A percentile compares a stretch with the other conserved stretches of the same genome.
phyloP scores from a whole-genome alignment of 2,113 vertebrate species.

The Neodontobutis hainanensis region DNA sequence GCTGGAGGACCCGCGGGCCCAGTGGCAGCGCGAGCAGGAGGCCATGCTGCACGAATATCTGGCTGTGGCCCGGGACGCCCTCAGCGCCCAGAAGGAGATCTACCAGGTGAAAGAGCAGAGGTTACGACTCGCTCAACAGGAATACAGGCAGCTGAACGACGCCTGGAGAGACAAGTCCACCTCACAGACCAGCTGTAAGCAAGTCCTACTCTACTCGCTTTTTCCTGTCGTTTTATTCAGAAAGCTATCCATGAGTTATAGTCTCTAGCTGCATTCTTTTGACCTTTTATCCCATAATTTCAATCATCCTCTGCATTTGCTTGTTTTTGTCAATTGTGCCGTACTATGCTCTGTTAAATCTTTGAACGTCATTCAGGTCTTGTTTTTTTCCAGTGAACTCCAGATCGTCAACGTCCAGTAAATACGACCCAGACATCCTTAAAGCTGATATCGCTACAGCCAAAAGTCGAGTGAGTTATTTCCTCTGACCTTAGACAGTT shows the following conservation, averaged over 20 bases:
- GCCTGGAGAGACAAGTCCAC: conserved; percentile 92
- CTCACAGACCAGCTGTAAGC: conserved; percentile 96
- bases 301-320: no score
- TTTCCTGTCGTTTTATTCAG: no score
- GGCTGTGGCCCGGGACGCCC: conserved; percentile 89
- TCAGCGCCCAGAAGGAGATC: conserved; percentile 95
- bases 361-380: background rate
- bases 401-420: conserved; percentile 93
- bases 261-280: no score
- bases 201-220: background rate
- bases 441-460: conserved; percentile 97
- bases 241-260: no score
- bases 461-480: conserved; percentile 90
- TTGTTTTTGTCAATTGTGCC: background rate
- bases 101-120: conserved; percentile 97
- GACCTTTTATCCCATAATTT: background rate
- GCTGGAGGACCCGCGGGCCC: conserved; percentile 95
- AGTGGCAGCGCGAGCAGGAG: conserved; percentile 96
- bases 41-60: conserved; percentile 97
- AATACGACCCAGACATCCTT: conserved; percentile 98
- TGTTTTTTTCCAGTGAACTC: conserved; percentile 85
- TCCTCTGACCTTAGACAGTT: background rate
- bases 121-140: conserved; percentile 92
- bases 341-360: no score
- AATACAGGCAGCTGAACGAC: conserved; percentile 91